Conservation (phyloP, 2,113 vertebrate genomes). For the Poecilia latipinna region DNA sequence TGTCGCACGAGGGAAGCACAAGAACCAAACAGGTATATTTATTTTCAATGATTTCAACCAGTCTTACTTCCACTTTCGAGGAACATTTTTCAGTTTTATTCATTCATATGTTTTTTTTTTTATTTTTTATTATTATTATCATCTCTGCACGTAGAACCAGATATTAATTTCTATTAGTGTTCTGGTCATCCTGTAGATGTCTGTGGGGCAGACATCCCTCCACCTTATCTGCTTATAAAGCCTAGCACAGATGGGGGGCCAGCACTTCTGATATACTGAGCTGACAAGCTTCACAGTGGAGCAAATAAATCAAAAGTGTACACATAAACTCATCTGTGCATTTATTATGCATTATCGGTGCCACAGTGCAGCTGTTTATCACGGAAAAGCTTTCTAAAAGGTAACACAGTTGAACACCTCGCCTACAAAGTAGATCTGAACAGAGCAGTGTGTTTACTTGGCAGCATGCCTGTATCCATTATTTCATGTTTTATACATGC, state of each 20-base stretch:
- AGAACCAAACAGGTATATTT: conserved; percentile 84
- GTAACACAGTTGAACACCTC: conserved; percentile 24
- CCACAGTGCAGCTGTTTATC: conserved; percentile 59
- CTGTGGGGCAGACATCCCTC: conserved; percentile 53
- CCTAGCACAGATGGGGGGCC: conserved; percentile 45
- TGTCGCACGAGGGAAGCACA: conserved; percentile 82
- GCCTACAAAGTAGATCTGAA: conserved; percentile 34
- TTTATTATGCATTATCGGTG: conserved; percentile 71
- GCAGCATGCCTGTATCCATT: conserved; percentile 43
- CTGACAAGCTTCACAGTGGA: conserved; percentile 37
- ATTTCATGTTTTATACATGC: conserved; percentile 52
- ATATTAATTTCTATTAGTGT: conserved; percentile 59
- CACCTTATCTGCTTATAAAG: conserved; percentile 54
- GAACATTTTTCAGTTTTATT: not conserved
- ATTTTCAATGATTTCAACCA: not conserved
- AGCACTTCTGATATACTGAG: conserved; percentile 26
- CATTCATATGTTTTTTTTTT: conserved; percentile 17
- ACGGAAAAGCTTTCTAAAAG: conserved; percentile 47
- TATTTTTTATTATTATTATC: too few relatives aligned
- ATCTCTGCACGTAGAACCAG: not conserved
- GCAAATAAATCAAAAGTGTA: conserved; percentile 61
- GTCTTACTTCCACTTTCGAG: conserved; percentile 5
- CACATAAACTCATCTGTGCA: conserved; percentile 55
- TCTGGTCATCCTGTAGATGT: conserved; percentile 32
- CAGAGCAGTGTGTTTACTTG: conserved; percentile 43